phyloP scores from a whole-genome alignment of 2,113 vertebrate species.

The Pyxicephalus adspersus region DNA sequence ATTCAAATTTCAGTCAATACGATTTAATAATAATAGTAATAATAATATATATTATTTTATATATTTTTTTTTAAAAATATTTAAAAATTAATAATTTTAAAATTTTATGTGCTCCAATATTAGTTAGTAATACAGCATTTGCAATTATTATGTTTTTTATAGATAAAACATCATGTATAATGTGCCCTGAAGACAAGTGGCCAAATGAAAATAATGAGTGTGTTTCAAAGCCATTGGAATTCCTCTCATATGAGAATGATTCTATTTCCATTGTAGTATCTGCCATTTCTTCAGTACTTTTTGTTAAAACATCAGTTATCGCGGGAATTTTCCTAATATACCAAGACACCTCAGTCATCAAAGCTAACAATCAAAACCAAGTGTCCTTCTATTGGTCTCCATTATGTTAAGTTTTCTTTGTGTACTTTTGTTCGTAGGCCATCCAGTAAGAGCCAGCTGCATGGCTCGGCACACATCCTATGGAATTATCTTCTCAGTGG shows the following conservation, averaged over 20 bases:
- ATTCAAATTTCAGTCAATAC: no score
- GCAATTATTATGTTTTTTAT: no score
- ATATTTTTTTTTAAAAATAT: no score
- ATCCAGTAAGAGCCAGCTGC: neutral
- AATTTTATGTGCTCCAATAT: no score
- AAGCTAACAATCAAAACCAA: neutral
- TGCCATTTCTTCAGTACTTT: neutral
- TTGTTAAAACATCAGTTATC: neutral
- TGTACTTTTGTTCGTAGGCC: neutral
- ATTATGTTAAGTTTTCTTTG: conserved; percentile 12
- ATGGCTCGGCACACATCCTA: neutral
- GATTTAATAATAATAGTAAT: no score
- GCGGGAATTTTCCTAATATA: neutral
- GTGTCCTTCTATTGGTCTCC: conserved; percentile 16
- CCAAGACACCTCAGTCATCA: neutral
- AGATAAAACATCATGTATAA: neutral
- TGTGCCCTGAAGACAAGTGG: neutral
- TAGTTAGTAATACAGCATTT: no score
- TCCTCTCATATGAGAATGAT: neutral
- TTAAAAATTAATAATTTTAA: no score
- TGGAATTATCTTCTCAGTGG: conserved; percentile 1
- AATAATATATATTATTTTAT: no score
- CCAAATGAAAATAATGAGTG: conserved; percentile 14
- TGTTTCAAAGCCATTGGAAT: neutral
- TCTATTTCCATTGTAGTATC: neutral